phyloP scores from a whole-genome alignment of 2,113 vertebrate genomes.

The Prunella fulvescens region DNA sequence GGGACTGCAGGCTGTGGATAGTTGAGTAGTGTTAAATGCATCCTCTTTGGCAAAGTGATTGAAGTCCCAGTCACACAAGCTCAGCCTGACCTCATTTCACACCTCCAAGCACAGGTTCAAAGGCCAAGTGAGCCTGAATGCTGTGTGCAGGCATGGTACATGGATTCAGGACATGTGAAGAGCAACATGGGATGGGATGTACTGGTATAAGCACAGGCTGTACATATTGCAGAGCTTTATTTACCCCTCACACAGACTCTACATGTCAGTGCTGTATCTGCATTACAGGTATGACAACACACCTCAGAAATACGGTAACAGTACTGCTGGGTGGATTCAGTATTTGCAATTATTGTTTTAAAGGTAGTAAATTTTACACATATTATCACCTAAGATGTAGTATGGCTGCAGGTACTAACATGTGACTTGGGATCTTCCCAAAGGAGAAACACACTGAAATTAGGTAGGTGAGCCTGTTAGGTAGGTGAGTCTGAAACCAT shows the following conservation, averaged over 20 bases:
- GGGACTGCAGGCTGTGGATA: not conserved
- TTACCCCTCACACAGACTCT: not conserved
- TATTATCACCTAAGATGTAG: not conserved
- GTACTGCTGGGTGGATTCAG: not conserved
- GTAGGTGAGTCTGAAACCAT: not conserved
- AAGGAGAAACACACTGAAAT: not conserved
- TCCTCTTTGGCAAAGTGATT: not conserved
- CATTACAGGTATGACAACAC: not conserved
- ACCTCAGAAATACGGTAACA: not conserved
- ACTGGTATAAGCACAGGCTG: not conserved
- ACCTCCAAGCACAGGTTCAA: not conserved
- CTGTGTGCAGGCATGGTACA: not conserved
- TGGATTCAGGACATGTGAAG: not conserved
- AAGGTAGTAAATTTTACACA: not conserved
- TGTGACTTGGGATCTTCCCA: not conserved
- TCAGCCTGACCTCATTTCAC: not conserved
- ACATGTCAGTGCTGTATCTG: not conserved
- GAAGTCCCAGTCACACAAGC: not conserved
- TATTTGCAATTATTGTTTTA: not conserved
- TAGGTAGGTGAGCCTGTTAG: not conserved
- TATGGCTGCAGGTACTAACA: not conserved
- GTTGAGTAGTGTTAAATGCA: not conserved
- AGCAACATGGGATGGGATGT: not conserved
- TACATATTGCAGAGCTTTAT: not conserved
- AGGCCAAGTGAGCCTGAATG: not conserved